Conservation (phyloP, 2,888 invertebrate genomes). For the Hirtodrosophila confusa region DNA sequence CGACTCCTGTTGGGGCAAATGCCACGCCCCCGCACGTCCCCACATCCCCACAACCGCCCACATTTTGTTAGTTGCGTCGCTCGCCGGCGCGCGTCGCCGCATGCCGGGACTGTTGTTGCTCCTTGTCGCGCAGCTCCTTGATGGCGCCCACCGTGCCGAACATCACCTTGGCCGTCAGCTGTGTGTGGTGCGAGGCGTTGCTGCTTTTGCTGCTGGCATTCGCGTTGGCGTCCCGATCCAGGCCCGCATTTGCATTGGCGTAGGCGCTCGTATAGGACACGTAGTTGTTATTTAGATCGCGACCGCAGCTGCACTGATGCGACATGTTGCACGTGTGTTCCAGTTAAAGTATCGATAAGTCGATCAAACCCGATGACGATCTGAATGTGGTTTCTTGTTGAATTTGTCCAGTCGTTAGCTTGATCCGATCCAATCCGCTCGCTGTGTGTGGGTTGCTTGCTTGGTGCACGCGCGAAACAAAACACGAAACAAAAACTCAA, state of each 20-base stretch:
- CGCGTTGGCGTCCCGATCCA: constrained; percentile 81
- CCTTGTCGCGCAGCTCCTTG: constrained; percentile 90
- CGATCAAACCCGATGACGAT: constrained; percentile 17
- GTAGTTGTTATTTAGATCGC: constrained; percentile 84
- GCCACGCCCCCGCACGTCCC: constrained; percentile 16
- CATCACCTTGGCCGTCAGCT: constrained; percentile 90
- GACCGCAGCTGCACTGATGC: constrained; percentile 85
- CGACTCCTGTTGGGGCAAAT: constrained; percentile 7
- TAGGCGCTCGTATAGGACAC: constrained; percentile 84
- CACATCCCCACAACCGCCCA: constrained; percentile 11
- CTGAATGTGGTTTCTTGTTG: background rate
- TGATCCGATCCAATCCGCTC: constrained; percentile 12
- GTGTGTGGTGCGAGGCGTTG: constrained; percentile 73
- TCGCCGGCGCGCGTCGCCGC: constrained; percentile 83
- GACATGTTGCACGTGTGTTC: constrained; percentile 80
- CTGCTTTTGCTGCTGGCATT: constrained; percentile 55
- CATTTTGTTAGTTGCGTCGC: constrained; percentile 78
- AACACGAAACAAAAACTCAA: constrained; percentile 47
- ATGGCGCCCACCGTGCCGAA: constrained; percentile 90
- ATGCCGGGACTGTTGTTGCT: constrained; percentile 88
- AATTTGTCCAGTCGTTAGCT: constrained; percentile 1
- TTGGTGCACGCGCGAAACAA: constrained; percentile 46
- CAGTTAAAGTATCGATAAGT: constrained; percentile 21
- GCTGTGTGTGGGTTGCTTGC: constrained; percentile 26
- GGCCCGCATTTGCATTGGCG: constrained; percentile 81